Evolutionary conservation across 2,797 vertebrate species (phyloP).

Genomic region (Melanogrammus aeglefinus): DNA sequence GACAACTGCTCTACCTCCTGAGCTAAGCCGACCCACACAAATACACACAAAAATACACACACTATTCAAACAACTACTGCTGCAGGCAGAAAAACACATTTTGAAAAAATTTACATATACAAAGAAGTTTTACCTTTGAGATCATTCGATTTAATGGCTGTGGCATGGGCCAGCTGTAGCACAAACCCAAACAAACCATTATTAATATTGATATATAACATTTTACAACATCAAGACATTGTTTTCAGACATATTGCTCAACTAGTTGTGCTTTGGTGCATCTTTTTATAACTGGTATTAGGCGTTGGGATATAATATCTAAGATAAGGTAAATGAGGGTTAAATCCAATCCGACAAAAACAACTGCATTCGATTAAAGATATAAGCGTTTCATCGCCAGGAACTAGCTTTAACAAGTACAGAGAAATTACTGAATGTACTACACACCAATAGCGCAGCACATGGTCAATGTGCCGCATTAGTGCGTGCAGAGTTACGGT

Average conservation of each 20-base stretch:
- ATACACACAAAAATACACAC: not conserved
- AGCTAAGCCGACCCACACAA: no score
- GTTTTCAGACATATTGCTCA: not conserved
- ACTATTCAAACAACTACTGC: not conserved
- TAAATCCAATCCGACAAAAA: not conserved
- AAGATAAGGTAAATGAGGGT: no score
- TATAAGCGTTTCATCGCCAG: no score
- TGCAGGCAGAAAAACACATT: not conserved
- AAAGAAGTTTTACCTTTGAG: slow-evolving; percentile 77
- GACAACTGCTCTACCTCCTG: no score
- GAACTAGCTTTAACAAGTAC: not conserved
- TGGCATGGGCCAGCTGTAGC: slow-evolving; percentile 82
- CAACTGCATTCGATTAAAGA: not conserved
- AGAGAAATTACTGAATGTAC: not conserved
- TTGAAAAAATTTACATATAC: not conserved
- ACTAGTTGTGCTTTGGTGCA: not conserved
- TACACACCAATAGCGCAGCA: not conserved
- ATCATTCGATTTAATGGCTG: slow-evolving; percentile 82
- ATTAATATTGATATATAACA: not conserved
- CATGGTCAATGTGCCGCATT: no score
- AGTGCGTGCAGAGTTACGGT: no score
- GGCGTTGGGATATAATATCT: not conserved
- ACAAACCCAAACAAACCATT: slow-evolving; percentile 30
- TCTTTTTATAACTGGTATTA: not conserved
- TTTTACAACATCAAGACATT: not conserved